phyloP scores from a whole-genome alignment of 53 echinoderm and acorn worm genomes.

The Patiria pectinifera region DNA sequence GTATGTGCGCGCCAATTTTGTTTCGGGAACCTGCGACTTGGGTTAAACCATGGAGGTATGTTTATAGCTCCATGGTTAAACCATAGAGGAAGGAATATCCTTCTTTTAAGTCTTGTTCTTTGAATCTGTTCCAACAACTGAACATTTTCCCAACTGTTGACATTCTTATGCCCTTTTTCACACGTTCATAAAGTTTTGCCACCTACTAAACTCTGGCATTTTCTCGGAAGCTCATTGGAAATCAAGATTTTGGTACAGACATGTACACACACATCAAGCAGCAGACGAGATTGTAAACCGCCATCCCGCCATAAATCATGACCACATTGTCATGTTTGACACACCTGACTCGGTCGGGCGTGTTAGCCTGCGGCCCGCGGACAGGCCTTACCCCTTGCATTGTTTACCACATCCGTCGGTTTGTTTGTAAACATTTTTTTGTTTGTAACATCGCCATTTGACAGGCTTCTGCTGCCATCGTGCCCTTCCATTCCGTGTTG shows the following conservation, averaged over 20 bases:
- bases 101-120: too few relatives aligned
- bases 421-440: conserved; percentile 60
- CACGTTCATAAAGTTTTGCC: not conserved
- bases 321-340: conserved; percentile 15
- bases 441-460: conserved; percentile 48
- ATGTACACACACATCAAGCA: not conserved
- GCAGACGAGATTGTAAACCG: conserved; percentile 11
- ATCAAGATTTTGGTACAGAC: not conserved
- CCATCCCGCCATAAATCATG: conserved; percentile 50
- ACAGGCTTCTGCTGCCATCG: conserved; percentile 40
- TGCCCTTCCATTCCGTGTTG: not conserved
- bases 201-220: not conserved
- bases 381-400: not conserved
- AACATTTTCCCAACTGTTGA: not conserved
- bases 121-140: not conserved
- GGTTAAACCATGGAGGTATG: too few relatives aligned
- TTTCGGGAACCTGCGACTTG: not conserved
- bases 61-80: too few relatives aligned
- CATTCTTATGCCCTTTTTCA: not conserved
- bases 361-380: not conserved
- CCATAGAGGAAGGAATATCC: too few relatives aligned
- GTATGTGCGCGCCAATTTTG: not conserved
- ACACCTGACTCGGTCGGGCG: conserved; percentile 12
- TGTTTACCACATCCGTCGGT: conserved; percentile 60
- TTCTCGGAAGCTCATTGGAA: not conserved